phyloP scores from a whole-genome alignment of 2,888 invertebrate species.

The Carabus problematicus region DNA sequence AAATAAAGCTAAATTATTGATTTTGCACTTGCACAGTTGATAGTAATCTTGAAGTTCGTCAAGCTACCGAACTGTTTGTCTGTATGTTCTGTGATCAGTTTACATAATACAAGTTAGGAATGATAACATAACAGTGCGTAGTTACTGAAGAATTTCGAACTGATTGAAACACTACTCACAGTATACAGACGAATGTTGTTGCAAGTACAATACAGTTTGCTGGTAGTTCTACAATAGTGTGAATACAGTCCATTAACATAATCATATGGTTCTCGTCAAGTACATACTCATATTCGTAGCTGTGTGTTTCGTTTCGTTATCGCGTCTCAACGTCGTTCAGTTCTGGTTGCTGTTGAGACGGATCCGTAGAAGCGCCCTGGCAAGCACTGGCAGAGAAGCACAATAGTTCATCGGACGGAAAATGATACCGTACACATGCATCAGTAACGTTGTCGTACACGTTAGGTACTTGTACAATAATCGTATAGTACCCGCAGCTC shows the following conservation, averaged over 20 bases:
- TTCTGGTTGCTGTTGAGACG: background rate
- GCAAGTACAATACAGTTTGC: background rate
- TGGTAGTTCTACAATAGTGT: background rate
- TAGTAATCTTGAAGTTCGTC: too few relatives aligned
- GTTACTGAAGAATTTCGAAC: too few relatives aligned
- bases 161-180: too few relatives aligned
- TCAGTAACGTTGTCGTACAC: background rate
- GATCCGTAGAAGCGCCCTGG: constrained; percentile 2
- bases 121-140: too few relatives aligned
- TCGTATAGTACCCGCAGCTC: too few relatives aligned
- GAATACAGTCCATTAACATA: background rate
- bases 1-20: too few relatives aligned
- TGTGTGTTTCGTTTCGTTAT: background rate
- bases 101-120: too few relatives aligned
- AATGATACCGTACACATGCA: constrained; percentile 15
- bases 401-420: constrained; percentile 14
- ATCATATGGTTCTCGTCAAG: background rate
- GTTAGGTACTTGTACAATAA: background rate
- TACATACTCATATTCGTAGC: background rate
- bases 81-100: too few relatives aligned
- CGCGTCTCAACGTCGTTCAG: background rate
- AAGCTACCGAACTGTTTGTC: too few relatives aligned
- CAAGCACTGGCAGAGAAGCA: constrained; percentile 19
- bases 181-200: too few relatives aligned
- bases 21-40: too few relatives aligned